Evolutionary conservation across 1,140 invertebrate species (phyloP), one percentile per base, ranked within the genome.

Genomic region (Neodiprion lecontei): DNA sequence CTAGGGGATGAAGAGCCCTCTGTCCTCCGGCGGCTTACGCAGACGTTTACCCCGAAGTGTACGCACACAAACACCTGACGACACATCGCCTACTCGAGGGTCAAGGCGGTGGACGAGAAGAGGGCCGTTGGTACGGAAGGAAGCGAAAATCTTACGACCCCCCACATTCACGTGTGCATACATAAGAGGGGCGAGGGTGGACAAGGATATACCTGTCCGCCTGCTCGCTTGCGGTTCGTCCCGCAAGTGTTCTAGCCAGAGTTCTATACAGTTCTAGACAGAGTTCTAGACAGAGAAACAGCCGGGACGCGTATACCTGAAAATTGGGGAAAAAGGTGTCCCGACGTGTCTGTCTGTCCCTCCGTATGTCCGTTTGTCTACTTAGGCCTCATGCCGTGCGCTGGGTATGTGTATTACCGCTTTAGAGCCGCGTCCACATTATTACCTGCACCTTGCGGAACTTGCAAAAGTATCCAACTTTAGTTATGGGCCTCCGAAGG

Each of bases 41-140:
- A 40, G 28, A 40, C 28, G 28, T 40, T 40, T 40, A 40, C 21
- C 68, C 72, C 48, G 48, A 28, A 9, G 53, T 69, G 74, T 75
- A 76, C 80, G 77, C 76, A 75, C 76, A 75, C 71, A 48, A 69
- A 69, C 67, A 74, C 73, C 71, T 61, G 71, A 72, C 68, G 14
- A 14, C 23, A 5, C 14, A 40, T 28, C 68, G 9, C 12, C 12
- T 14, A 1, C 61, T 21, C 17, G 61, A 17, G 12, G 61, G 61
- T 14, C 17, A 5, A 14, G 61, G 17, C 1, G 61, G 0, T 14
- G 61, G 17, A 65, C 17, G 12, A 14, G 17, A 4, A 14, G 1
- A 65, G 61, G 1, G 12, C 17, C 61, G 61, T 65, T 3, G 12
- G 61, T 65, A 17, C 12, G 61, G 12, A 65, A 14, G 61, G 1